A percentile compares a stretch with the other conserved stretches of the same genome.
phyloP scores from a whole-genome alignment of 1,140 invertebrate genomes.

The Hyphantria cunea region DNA sequence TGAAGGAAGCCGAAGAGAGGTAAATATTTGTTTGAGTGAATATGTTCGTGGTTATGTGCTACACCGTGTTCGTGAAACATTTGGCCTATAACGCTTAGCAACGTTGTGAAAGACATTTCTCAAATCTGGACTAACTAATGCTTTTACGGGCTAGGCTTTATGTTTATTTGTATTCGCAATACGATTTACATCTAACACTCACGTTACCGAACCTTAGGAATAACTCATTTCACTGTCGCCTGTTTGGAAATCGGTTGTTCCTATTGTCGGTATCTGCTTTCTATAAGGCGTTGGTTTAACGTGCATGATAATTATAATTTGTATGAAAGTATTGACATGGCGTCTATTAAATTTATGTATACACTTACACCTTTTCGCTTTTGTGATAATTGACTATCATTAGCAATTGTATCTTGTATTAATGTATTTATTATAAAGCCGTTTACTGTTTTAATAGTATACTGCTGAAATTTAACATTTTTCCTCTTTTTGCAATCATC shows the following conservation, averaged over 20 bases:
- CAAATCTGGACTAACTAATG: constrained; percentile 81
- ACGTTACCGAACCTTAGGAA: constrained; percentile 19
- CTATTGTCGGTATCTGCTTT: constrained; percentile 9
- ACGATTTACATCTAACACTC: constrained; percentile 29
- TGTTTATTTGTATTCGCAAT: constrained; percentile 42
- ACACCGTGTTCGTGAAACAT: constrained; percentile 74
- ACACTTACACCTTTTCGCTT: neutral
- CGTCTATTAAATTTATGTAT: constrained; percentile 1
- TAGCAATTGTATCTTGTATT: constrained; percentile 8
- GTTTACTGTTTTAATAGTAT: neutral
- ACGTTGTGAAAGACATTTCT: constrained; percentile 74
- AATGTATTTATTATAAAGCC: neutral
- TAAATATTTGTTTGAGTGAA: constrained; percentile 84
- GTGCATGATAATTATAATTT: constrained; percentile 17
- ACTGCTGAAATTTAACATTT: neutral
- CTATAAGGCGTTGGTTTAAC: constrained; percentile 6
- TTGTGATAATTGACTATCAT: constrained; percentile 1
- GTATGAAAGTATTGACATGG: constrained; percentile 9
- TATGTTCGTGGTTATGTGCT: constrained; percentile 67
- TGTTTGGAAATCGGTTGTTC: constrained; percentile 28
- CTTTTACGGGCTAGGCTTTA: constrained; percentile 63
- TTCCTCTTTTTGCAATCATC: no score
- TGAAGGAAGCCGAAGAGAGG: constrained; percentile 98
- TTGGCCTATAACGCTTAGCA: constrained; percentile 78
- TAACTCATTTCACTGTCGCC: constrained; percentile 24